Evolutionary conservation across 2,113 vertebrate genomes (phyloP).

Genomic region (Smithornis capensis): DNA sequence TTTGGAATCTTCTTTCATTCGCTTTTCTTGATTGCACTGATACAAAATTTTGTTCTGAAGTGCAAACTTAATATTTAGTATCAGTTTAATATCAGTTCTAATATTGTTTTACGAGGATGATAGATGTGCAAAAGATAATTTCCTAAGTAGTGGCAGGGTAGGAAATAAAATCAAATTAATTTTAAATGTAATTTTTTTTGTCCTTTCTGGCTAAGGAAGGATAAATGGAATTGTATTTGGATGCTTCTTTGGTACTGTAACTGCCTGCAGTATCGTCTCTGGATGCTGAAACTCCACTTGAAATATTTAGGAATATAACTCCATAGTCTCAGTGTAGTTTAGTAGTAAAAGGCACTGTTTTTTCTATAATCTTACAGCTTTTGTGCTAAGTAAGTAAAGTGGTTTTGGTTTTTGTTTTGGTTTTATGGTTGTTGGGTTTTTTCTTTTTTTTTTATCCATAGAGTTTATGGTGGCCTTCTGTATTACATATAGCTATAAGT

Average conservation of each 20-base stretch:
- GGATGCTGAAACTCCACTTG: background rate
- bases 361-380: background rate
- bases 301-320: background rate
- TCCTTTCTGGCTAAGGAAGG: background rate
- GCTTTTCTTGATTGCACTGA: background rate
- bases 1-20: background rate
- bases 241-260: background rate
- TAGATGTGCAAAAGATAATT: background rate
- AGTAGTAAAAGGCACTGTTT: background rate
- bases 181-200: background rate
- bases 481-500: background rate
- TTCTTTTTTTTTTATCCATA: background rate
- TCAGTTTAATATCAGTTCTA: background rate
- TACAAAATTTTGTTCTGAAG: background rate
- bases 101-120: background rate
- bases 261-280: background rate
- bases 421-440: background rate
- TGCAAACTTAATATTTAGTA: background rate
- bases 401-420: background rate
- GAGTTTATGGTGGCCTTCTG: background rate
- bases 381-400: background rate
- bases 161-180: background rate
- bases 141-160: background rate
- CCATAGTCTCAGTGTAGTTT: background rate
- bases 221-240: background rate